These are phyloP conservation scores for Trinorchestia longiramus DNA, from an alignment of 1,140 invertebrate genomes.

Conservation along the genomic window DNA sequence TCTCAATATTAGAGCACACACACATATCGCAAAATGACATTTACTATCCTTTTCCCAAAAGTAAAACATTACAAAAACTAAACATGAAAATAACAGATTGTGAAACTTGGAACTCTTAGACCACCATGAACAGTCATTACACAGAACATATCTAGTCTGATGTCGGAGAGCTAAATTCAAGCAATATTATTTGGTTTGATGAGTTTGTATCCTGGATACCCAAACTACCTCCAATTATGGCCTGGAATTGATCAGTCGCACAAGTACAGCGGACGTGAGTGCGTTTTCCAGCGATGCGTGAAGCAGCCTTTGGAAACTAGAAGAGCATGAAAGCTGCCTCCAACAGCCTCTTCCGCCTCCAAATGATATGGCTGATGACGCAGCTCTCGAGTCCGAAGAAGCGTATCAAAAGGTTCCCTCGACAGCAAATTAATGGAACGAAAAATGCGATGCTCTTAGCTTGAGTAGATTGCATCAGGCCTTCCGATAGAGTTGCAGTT, in stretches of 20 bases:
- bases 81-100: no score
- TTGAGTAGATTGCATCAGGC: neutral
- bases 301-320: neutral
- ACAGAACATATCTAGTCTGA: no score
- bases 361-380: neutral
- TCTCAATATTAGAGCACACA: no score
- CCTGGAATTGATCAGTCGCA: neutral
- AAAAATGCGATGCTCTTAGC: neutral
- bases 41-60: no score
- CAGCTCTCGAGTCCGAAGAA: neutral
- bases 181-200: no score
- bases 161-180: no score
- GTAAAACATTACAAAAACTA: no score
- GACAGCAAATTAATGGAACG: neutral
- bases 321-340: neutral
- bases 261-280: neutral
- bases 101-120: no score
- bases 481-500: neutral
- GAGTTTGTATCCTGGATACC: neutral
- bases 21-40: no score
- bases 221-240: neutral
- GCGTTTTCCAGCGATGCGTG: neutral
- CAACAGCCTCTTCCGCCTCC: neutral
- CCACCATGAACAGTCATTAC: no score
- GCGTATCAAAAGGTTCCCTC: neutral